Conservation (phyloP, 2,113 vertebrate species). For the Tupaia chinensis region DNA sequence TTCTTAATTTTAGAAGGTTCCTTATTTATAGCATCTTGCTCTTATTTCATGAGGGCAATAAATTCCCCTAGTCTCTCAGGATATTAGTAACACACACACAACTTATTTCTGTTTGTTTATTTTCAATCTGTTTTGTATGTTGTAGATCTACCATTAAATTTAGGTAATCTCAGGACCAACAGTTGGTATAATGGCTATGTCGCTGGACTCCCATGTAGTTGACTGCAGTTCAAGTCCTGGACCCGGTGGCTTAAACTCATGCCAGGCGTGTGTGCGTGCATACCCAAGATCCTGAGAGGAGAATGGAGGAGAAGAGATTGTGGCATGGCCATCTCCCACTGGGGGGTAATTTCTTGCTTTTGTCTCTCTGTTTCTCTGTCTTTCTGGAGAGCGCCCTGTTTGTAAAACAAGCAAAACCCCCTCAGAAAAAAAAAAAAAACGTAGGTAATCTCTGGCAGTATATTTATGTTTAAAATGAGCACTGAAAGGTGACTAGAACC, state of each 20-base stretch:
- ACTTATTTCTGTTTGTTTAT: not conserved
- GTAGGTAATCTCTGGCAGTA: not conserved
- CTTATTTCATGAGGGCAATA: not conserved
- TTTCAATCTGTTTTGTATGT: not conserved
- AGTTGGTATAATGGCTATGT: too few relatives aligned
- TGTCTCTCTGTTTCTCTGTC: too few relatives aligned
- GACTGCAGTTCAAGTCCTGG: too few relatives aligned
- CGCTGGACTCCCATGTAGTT: too few relatives aligned
- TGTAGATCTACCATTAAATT: not conserved
- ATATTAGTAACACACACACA: not conserved
- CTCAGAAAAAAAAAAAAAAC: not conserved
- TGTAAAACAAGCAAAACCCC: too few relatives aligned
- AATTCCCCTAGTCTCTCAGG: not conserved
- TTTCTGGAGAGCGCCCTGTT: too few relatives aligned
- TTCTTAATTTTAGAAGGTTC: not conserved
- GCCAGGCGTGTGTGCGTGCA: too few relatives aligned
- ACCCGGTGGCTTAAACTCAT: too few relatives aligned
- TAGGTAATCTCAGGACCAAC: not conserved
- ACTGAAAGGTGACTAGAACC: not conserved
- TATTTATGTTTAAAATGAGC: slow-evolving; percentile 6
- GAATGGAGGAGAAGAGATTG: too few relatives aligned
- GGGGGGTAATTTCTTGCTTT: too few relatives aligned
- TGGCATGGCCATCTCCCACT: too few relatives aligned
- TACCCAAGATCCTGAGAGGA: too few relatives aligned
- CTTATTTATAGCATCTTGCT: not conserved